Percentiles rank a stretch among this genome's conserved stretches.
phyloP scores from a whole-genome alignment of 2,113 vertebrate genomes.

The Spea multiplicata region DNA sequence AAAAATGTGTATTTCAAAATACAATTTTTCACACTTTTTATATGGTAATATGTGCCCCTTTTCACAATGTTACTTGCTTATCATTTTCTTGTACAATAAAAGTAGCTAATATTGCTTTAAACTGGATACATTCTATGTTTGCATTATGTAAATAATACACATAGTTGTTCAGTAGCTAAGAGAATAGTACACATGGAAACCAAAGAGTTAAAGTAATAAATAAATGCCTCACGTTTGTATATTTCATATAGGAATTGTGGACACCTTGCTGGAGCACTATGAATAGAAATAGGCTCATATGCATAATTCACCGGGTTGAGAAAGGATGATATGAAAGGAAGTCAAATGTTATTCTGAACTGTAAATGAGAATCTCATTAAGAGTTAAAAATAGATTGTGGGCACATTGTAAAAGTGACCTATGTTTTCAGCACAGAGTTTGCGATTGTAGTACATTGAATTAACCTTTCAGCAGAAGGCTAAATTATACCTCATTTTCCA shows the following conservation, averaged over 20 bases:
- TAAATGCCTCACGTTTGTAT: slow-evolving; percentile 15
- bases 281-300: slow-evolving; percentile 44
- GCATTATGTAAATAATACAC: no score
- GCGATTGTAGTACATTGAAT: slow-evolving; percentile 43
- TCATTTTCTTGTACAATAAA: no score
- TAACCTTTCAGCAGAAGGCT: slow-evolving; percentile 42
- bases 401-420: slow-evolving; percentile 40
- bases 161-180: no score
- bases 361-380: slow-evolving; percentile 47
- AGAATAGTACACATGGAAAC: not conserved
- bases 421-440: slow-evolving; percentile 37
- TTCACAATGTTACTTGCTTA: no score
- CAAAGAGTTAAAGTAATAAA: slow-evolving; percentile 31
- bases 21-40: no score
- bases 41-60: no score
- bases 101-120: no score
- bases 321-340: slow-evolving; percentile 32
- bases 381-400: slow-evolving; percentile 41
- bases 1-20: no score
- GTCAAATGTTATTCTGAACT: slow-evolving; percentile 47
- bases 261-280: slow-evolving; percentile 17
- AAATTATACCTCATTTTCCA: slow-evolving; percentile 42
- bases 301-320: slow-evolving; percentile 32
- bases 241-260: slow-evolving; percentile 7
- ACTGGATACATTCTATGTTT: no score